Conservation (phyloP, 2,113 vertebrate species). For the Dicaeum eximium region DNA sequence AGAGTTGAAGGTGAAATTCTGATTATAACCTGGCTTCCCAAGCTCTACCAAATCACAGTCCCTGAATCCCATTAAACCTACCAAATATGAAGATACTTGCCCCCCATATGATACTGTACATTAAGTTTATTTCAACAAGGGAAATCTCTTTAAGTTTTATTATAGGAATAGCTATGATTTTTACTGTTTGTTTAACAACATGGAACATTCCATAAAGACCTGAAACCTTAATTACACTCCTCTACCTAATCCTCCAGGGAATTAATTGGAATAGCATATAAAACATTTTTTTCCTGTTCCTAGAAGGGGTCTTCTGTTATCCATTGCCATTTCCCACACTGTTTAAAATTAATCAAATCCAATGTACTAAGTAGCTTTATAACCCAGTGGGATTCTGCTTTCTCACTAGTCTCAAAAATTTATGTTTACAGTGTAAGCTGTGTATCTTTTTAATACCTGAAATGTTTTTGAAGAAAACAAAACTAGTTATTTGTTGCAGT, state of each 20-base stretch:
- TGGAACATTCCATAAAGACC: constrained; percentile 16
- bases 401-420: background rate
- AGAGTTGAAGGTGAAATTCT: background rate
- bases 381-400: background rate
- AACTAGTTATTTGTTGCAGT: background rate
- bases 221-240: background rate
- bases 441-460: background rate
- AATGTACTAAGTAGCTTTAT: background rate
- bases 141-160: constrained; percentile 7
- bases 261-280: background rate
- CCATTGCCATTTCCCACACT: background rate
- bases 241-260: background rate
- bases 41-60: background rate
- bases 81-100: constrained; percentile 3
- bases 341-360: background rate
- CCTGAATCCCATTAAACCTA: background rate
- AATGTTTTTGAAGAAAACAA: background rate
- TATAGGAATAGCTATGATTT: constrained; percentile 14
- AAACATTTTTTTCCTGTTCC: background rate
- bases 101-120: background rate
- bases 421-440: background rate
- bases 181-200: constrained; percentile 59
- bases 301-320: background rate
- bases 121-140: constrained; percentile 38
- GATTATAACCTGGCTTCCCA: background rate